Evolutionary conservation across 2,888 invertebrate genomes (phyloP).

Genomic region (Chloromyia formosa): DNA sequence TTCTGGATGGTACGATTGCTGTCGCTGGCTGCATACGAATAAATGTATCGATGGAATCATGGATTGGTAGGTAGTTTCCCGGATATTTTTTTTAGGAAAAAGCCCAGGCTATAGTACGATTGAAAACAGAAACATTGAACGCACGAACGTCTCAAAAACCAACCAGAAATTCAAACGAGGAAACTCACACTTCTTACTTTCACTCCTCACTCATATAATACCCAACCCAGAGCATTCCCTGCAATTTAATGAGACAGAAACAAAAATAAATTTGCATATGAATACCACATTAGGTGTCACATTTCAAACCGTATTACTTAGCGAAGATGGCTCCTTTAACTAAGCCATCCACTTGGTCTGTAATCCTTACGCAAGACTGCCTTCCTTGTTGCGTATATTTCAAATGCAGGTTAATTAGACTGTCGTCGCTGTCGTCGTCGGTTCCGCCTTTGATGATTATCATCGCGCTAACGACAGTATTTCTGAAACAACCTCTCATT

Average conservation of each 20-base stretch:
- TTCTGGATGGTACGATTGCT: no score
- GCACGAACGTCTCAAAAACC: no score
- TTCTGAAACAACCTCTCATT: neutral
- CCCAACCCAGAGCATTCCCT: neutral
- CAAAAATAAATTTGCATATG: constrained; percentile 14
- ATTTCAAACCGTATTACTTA: no score
- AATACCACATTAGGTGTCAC: neutral
- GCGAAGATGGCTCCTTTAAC: no score
- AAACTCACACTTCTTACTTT: neutral
- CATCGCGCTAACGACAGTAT: neutral
- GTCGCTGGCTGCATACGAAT: no score
- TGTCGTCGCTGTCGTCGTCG: constrained; percentile 13
- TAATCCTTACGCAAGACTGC: neutral
- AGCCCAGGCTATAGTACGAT: no score
- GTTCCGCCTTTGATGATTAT: constrained; percentile 3
- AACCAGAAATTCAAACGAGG: neutral
- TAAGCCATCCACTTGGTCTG: no score
- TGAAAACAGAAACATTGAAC: no score
- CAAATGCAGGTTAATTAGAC: constrained; percentile 14
- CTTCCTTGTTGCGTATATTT: neutral
- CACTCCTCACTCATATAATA: neutral
- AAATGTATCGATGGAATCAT: no score
- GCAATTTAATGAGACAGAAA: constrained; percentile 35
- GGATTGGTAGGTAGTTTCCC: no score
- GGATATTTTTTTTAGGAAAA: no score